Evolutionary conservation across 2,797 vertebrate species (phyloP).

Genomic region (Babyrousa celebensis): DNA sequence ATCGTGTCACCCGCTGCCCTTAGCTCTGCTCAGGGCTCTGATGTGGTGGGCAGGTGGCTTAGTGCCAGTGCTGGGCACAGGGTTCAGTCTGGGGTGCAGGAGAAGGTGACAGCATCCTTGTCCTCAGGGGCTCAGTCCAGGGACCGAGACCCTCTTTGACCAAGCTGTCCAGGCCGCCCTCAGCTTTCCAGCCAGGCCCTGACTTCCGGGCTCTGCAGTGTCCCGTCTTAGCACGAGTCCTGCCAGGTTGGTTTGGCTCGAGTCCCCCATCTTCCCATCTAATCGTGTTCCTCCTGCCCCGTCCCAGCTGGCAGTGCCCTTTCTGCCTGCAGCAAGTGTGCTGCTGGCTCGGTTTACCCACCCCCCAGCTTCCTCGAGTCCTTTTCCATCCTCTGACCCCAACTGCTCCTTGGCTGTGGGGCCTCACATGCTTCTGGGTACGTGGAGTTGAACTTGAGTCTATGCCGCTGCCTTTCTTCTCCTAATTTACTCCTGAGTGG

Average conservation of each 20-base stretch:
- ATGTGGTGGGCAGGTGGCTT: too few relatives aligned
- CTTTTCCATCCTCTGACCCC: not conserved
- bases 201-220: not conserved
- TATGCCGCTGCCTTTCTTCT: not conserved
- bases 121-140: not conserved
- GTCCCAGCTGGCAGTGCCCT: not conserved
- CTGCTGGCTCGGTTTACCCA: not conserved
- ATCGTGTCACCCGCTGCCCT: too few relatives aligned
- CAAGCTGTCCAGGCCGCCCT: not conserved
- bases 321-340: not conserved
- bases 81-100: not conserved
- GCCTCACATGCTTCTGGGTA: not conserved
- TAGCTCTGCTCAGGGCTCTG: too few relatives aligned
- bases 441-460: not conserved
- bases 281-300: too few relatives aligned
- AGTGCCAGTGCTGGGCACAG: not conserved
- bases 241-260: not conserved
- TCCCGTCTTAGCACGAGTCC: not conserved
- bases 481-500: not conserved
- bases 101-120: too few relatives aligned
- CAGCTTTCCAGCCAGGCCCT: not conserved
- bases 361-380: accelerated
- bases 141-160: not conserved
- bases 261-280: too few relatives aligned
- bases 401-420: not conserved